phyloP scores from a whole-genome alignment of 1,140 invertebrate species.

The Delia radicum region DNA sequence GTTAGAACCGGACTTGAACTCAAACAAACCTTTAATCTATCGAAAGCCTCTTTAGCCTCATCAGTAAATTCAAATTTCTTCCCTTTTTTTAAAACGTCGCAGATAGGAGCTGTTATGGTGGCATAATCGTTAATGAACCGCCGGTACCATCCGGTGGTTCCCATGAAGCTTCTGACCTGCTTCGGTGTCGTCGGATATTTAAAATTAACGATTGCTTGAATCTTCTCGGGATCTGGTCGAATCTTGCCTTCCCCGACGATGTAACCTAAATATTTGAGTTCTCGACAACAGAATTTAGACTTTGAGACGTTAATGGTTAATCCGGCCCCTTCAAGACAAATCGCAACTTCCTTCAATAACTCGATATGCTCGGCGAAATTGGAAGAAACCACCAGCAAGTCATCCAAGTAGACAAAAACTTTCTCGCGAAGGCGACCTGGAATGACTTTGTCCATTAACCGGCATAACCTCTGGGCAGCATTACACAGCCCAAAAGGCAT shows the following conservation, averaged over 20 bases:
- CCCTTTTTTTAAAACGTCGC: not conserved
- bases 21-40: too few relatives aligned
- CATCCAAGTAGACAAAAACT: constrained; percentile 41
- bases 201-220: not conserved
- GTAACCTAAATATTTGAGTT: not conserved
- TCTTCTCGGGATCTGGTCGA: not conserved
- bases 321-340: constrained; percentile 41
- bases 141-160: too few relatives aligned
- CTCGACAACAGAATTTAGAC: constrained; percentile 51
- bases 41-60: too few relatives aligned
- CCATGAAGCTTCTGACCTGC: too few relatives aligned
- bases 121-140: too few relatives aligned
- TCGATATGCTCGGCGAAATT: constrained; percentile 53
- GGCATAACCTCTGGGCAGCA: constrained; percentile 13
- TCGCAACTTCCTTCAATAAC: constrained; percentile 32
- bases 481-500: constrained; percentile 23
- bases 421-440: not conserved
- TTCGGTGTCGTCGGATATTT: not conserved
- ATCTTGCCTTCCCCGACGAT: not conserved
- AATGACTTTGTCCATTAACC: constrained; percentile 26
- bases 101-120: not conserved
- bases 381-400: constrained; percentile 50
- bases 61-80: too few relatives aligned
- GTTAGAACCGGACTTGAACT: not conserved
- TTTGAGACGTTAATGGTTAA: constrained; percentile 57